Conservation (phyloP, 2,888 invertebrate genomes). For the Acronicta alni region DNA sequence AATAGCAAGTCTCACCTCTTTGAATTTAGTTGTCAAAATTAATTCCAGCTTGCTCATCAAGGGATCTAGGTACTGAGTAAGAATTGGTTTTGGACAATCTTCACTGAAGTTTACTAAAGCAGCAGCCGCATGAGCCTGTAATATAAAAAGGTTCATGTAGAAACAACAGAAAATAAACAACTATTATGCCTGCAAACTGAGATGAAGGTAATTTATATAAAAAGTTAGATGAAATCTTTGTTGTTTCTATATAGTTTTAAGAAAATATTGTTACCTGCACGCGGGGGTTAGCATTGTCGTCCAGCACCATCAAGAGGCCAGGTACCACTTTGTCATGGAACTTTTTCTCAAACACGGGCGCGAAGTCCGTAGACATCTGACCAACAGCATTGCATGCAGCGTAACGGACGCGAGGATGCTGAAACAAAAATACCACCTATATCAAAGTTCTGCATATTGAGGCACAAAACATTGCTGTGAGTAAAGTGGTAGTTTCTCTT, state of each 20-base stretch:
- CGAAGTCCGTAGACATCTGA: slow-evolving; percentile 99
- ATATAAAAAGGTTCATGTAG: background rate
- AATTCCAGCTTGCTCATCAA: slow-evolving; percentile 97
- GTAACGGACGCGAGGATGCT: slow-evolving; percentile 97
- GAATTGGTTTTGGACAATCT: slow-evolving; percentile 98
- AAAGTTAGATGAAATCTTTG: no score
- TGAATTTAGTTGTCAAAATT: slow-evolving; percentile 97
- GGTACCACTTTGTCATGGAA: slow-evolving; percentile 99
- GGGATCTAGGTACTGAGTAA: slow-evolving; percentile 96
- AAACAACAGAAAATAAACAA: background rate
- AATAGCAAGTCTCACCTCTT: slow-evolving; percentile 90
- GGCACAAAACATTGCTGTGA: no score
- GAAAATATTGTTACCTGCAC: slow-evolving; percentile 92
- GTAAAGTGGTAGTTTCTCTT: no score
- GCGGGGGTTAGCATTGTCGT: slow-evolving; percentile 97
- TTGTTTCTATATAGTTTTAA: background rate
- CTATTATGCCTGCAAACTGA: background rate
- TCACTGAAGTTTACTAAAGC: slow-evolving; percentile 99
- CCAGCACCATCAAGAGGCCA: slow-evolving; percentile 95
- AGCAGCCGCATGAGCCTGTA: slow-evolving; percentile 94
- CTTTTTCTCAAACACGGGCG: slow-evolving; percentile 98
- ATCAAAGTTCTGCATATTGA: no score
- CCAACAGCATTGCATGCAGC: slow-evolving; percentile 99
- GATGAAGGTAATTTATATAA: no score
- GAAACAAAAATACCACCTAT: slow-evolving; percentile 37